Conservation (phyloP, 2,888 invertebrate species). For the Hirtodrosophila cameraria region DNA sequence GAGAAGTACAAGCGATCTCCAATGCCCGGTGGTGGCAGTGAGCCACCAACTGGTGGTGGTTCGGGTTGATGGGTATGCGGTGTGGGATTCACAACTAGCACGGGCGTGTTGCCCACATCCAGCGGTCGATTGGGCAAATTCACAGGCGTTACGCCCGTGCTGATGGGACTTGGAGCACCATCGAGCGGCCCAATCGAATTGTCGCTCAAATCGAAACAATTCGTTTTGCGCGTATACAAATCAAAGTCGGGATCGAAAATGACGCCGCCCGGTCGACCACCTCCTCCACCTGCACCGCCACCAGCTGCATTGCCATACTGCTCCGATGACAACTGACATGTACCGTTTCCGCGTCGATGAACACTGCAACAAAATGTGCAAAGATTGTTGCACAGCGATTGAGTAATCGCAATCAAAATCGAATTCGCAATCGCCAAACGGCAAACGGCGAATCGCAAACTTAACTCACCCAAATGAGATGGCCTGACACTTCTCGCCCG, state of each 20-base stretch:
- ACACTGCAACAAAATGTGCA: constrained; percentile 84
- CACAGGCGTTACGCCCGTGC: constrained; percentile 68
- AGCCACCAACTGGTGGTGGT: constrained; percentile 35
- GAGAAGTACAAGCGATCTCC: constrained; percentile 83
- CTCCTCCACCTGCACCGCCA: constrained; percentile 79
- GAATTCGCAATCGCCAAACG: constrained; percentile 20
- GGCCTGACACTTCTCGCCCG: constrained; percentile 86
- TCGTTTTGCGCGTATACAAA: constrained; percentile 86
- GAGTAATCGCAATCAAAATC: constrained; percentile 47
- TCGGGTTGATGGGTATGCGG: constrained; percentile 64
- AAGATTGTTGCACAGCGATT: constrained; percentile 25
- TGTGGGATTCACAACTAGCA: constrained; percentile 78
- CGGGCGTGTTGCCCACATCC: constrained; percentile 70
- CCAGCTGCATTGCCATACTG: constrained; percentile 82
- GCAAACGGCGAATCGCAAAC: too few relatives aligned
- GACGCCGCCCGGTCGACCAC: constrained; percentile 85
- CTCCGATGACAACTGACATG: constrained; percentile 86
- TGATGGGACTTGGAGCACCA: constrained; percentile 58
- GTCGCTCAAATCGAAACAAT: constrained; percentile 84
- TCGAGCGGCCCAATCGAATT: constrained; percentile 74
- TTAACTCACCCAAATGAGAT: constrained; percentile 88
- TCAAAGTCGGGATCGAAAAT: constrained; percentile 87
- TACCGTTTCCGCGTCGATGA: constrained; percentile 87
- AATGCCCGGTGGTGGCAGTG: constrained; percentile 52
- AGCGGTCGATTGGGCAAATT: constrained; percentile 73